Base-by-base conservation (phyloP, 2,113 vertebrate species). In the Pithys albifrons region DNA sequence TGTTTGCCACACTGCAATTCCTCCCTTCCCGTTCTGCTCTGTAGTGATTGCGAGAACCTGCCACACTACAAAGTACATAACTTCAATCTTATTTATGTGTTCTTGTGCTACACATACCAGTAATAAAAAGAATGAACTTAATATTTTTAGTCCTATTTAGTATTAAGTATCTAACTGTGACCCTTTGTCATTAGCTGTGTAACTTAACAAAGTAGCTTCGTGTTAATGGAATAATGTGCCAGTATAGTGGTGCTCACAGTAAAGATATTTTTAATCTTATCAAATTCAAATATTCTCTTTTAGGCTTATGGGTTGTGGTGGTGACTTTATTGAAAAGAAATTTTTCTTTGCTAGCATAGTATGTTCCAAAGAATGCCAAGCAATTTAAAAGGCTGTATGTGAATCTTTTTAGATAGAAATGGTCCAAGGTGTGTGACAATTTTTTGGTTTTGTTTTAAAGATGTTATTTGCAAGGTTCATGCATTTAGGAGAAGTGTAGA, bases 361-460 rank as follows among this genome's bases (percentile, higher is more conserved):
- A 9, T 29, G 12, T 84, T 91, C 55, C 20, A 52, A 19, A 71
- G 77, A 85, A 57, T 46, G 17, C 23, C 37, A 27, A 67, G 6
- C 1, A 2, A 2, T 71, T 93, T 51, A 33, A 52, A 90, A 92
- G 73, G 45, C 12, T 49, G 2, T n/a, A 3, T 2, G 2, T 75
- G 10, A 55, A 22, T 78, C 5, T 6, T 55, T 89, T 39, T 55
- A 58, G 39, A 13, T 55, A 51, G 16, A 23, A 25, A 3, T 67
- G 10, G 39, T 37, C 43, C 0, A 1, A 91, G 19, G 5, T 28
- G 6, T 52, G 4, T 57, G 87, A 39, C 12, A 59, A 0, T 6
- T 61, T 76, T 45, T 52, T 29, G 2, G 0, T 57, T 91, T 92
- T 83, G 24, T 54, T 88, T 71, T 48, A 11, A 39, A 88, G 19